A percentile compares a stretch with the other conserved stretches of the same genome.
These are phyloP conservation scores for Leguminivora glycinivorella DNA, from an alignment of 1,140 invertebrate species.

Conservation along the genomic window DNA sequence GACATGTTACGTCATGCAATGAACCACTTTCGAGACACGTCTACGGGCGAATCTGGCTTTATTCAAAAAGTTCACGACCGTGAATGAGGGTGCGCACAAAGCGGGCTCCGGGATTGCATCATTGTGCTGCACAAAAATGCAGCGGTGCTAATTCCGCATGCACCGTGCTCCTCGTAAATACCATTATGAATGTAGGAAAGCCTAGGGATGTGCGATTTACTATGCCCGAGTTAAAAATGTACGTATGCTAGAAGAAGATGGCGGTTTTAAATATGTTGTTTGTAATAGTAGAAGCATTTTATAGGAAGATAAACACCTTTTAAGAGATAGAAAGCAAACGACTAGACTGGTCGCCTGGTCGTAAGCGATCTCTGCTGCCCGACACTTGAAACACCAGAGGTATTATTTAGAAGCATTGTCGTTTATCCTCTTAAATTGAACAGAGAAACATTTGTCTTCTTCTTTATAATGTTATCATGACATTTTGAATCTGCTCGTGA, in stretches of 20 bases:
- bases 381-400: no score
- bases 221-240: conserved; percentile 42
- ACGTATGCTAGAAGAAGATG: conserved; percentile 8
- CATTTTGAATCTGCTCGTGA: no score
- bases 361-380: no score
- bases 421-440: no score
- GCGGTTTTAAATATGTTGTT: no score
- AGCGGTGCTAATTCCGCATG: conserved; percentile 63
- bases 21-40: conserved; percentile 50
- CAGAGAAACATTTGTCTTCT: no score
- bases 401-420: no score
- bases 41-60: conserved; percentile 54
- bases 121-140: conserved; percentile 65
- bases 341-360: no score
- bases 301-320: no score
- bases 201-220: conserved; percentile 37
- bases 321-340: no score
- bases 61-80: conserved; percentile 67
- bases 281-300: no score
- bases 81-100: conserved; percentile 61
- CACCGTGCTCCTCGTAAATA: conserved; percentile 51
- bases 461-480: no score
- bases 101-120: conserved; percentile 60
- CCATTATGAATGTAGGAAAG: conserved; percentile 54
- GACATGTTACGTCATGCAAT: conserved; percentile 49